A percentile compares a stretch with the other conserved stretches of the same genome.
Evolutionary conservation across 2,888 invertebrate genomes (phyloP).

Genomic region (Synanthedon andrenaeformis): DNA sequence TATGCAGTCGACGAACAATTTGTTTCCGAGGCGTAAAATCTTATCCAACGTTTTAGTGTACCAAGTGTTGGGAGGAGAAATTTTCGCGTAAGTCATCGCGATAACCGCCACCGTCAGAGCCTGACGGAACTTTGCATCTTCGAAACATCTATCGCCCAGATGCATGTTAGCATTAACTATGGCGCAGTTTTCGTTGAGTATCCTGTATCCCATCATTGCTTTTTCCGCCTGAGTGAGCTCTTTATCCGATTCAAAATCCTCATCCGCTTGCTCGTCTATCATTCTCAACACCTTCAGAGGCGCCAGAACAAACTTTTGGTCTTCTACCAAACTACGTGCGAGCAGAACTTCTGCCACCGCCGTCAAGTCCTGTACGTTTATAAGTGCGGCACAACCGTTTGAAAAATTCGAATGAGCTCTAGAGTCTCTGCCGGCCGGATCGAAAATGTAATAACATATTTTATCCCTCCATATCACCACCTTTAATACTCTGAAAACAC

Average conservation of each 20-base stretch:
- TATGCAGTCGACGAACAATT: constrained; percentile 65
- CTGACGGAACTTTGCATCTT: constrained; percentile 69
- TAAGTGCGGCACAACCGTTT: constrained; percentile 67
- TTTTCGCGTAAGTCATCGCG: constrained; percentile 74
- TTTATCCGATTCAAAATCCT: constrained; percentile 59
- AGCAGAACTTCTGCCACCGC: constrained; percentile 62
- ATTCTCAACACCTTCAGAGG: constrained; percentile 59
- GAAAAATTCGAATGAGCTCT: constrained; percentile 59
- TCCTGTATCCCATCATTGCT: constrained; percentile 66
- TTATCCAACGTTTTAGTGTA: constrained; percentile 70
- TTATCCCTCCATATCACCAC: constrained; percentile 72
- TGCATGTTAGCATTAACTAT: constrained; percentile 71
- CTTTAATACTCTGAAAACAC: constrained; percentile 40
- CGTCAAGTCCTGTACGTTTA: constrained; percentile 64
- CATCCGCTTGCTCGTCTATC: constrained; percentile 47
- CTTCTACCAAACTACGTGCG: constrained; percentile 53
- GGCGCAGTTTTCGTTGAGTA: constrained; percentile 67
- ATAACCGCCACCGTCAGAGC: constrained; percentile 71
- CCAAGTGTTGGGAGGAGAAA: constrained; percentile 74
- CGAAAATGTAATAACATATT: constrained; percentile 73
- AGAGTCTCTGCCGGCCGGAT: constrained; percentile 69
- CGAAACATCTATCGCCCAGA: constrained; percentile 70
- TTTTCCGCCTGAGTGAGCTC: constrained; percentile 59
- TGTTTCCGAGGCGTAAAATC: constrained; percentile 69
- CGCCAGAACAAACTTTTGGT: constrained; percentile 60